Evolutionary conservation across 2,113 vertebrate genomes (phyloP).

Genomic region (Meleagris gallopavo): DNA sequence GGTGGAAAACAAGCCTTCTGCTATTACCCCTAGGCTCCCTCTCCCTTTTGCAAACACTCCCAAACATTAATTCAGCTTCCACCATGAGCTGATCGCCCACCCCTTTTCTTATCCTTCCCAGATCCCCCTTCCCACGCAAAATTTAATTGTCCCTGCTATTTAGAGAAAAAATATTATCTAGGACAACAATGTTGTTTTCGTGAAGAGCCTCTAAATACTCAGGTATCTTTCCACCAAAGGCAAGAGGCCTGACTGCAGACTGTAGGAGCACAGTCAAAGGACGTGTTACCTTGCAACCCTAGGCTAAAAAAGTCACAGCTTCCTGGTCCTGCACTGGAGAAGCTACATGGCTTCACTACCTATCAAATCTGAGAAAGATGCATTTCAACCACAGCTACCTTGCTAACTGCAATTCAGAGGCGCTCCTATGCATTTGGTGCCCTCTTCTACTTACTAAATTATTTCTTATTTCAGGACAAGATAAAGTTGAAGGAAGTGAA

Average conservation of each 20-base stretch:
- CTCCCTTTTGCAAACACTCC: background rate
- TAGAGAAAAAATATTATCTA: background rate
- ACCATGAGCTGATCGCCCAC: background rate
- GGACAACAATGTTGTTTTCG: background rate
- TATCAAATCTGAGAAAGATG: rapidly evolving
- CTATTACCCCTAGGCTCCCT: background rate
- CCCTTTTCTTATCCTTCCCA: background rate
- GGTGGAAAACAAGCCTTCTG: background rate
- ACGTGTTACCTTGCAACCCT: background rate
- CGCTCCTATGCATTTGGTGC: background rate
- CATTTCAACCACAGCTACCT: background rate
- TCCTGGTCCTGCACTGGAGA: background rate
- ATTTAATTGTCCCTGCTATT: background rate
- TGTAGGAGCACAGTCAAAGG: background rate
- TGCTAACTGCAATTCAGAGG: background rate
- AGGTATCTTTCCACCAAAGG: background rate
- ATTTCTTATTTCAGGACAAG: background rate
- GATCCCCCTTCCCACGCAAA: background rate
- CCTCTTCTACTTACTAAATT: background rate
- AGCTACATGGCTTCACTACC: background rate
- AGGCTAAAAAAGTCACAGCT: background rate
- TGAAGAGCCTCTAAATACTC: background rate
- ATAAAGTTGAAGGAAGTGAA: background rate
- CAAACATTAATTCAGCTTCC: background rate
- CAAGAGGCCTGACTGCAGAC: background rate